Conservation (phyloP, 1,140 invertebrate genomes). For the Drosophila guanche region DNA sequence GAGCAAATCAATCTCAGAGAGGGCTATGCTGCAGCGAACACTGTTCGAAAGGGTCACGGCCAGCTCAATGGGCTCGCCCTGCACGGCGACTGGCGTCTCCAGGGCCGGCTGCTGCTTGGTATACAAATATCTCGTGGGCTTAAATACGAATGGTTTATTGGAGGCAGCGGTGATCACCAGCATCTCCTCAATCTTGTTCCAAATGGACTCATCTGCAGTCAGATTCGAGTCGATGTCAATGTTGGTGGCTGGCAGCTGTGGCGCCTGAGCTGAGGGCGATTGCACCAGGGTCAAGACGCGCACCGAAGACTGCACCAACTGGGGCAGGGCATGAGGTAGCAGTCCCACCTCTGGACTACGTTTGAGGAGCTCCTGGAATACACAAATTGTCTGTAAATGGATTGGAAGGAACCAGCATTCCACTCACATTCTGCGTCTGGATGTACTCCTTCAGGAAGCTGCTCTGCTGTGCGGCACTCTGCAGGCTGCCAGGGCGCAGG, state of each 20-base stretch:
- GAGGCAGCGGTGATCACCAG: constrained; percentile 89
- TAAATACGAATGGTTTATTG: constrained; percentile 90
- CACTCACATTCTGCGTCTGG: constrained; percentile 86
- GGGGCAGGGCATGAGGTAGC: constrained; percentile 71
- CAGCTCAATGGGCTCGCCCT: constrained; percentile 92
- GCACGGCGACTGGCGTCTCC: constrained; percentile 87
- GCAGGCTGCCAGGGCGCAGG: constrained; percentile 89
- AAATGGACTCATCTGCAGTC: constrained; percentile 84
- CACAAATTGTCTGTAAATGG: neutral
- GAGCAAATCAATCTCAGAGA: constrained; percentile 87
- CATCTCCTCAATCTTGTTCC: constrained; percentile 91
- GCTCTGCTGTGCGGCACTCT: constrained; percentile 90
- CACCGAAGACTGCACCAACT: constrained; percentile 74
- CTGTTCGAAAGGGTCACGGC: constrained; percentile 90
- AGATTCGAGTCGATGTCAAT: constrained; percentile 84
- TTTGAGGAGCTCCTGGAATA: constrained; percentile 64
- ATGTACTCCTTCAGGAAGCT: constrained; percentile 95
- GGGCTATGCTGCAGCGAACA: constrained; percentile 55
- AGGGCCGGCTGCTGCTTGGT: constrained; percentile 87
- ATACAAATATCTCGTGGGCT: constrained; percentile 89
- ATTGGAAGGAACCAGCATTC: neutral
- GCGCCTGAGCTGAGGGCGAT: constrained; percentile 84
- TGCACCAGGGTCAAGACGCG: constrained; percentile 75
- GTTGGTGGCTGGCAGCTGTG: constrained; percentile 88
- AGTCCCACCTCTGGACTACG: constrained; percentile 74